Base-by-base conservation (phyloP, 2,797 vertebrate genomes). In the Myotis vivesi region DNA sequence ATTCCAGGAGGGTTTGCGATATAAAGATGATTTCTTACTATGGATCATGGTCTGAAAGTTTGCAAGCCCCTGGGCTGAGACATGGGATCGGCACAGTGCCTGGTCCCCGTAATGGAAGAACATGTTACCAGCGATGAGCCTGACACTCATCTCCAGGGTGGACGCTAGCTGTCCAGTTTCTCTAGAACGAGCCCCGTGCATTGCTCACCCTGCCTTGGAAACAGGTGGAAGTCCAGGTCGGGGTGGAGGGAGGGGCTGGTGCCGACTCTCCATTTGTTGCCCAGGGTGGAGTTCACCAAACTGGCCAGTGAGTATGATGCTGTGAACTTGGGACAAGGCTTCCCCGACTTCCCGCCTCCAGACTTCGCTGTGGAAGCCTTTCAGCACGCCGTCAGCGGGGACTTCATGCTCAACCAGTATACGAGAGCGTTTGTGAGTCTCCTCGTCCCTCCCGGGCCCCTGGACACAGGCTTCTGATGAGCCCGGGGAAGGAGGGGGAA, bases 271-370 rank as follows among this genome's bases (percentile, higher is more conserved):
- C 1, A 0, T 76, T 59, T 87, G 71, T 88, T 10, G n/a, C 96
- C 17, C 69, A 99, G 99, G 99, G 98, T 99, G 97, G 99, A 99
- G 81, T 99, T 99, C 94, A 95, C 97, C 2, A 97, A 98, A 51
- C 89, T 99, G 72, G 97, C 98, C 69, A 97, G 98, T 5, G 98
- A 99, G 25, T 98, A 99, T 95, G 98, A 99, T 33, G 95, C 94
- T 0, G 99, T 99, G 92, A 99, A 99, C 98, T 97, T 99, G 41
- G 99, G 99, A 30, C 99, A 99, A 89, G 99, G 99, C 9, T 99
- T 99, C 91, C 99, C 99, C 0, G 99, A 99, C 97, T 99, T 99
- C 89, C 97, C 98, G 0, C 99, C 99, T 6, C 99, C 99, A 0
- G 97, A 97, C 69, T 99, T 99, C 5, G 89, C 99, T 51, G 97